Evolutionary conservation across 1,140 invertebrate genomes (phyloP), one percentile per base, ranked within the genome.

Genomic region (Neodiprion pinetum): DNA sequence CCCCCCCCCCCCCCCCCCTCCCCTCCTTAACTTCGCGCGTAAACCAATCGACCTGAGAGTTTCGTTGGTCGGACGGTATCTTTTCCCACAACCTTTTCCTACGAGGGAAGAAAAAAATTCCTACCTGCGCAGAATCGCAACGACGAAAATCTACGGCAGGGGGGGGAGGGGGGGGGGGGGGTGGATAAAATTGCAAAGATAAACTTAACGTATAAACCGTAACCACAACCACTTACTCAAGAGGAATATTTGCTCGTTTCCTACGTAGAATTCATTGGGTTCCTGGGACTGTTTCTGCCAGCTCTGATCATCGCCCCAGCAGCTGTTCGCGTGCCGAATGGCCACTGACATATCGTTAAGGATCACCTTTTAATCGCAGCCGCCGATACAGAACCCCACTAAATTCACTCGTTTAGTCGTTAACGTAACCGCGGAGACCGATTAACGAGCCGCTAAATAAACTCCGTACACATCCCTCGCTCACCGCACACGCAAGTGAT

Each of bases 181-280:
- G 4, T 8, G 21, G 61, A 71, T 53, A 71, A 71, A 17, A 9
- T 9, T 11, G 14, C 23, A 21, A 14, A 48, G 70, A 50, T 48
- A 50, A 74, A 77, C 75, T 77, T 70, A 74, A 61, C 76, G 67
- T 23, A 21, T 50, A 28, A 75, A 77, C 28, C 10, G 66, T 48
- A 72, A 66, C 49, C 67, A n/a, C n/a, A 21, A 9, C 74, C 67
- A 72, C 74, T 67, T 75, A 75, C 77, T 75, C 74, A 75, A 72
- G 28, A 76, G 53, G 48, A 40, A 40, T 40, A 40, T 40, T 40
- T 40, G 2, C 5, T 40, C 28, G 17, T 21, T 21, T 40, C 28
- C 28, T 40, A 21, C 17, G 17, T 21, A 21, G 17, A 21, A 21
- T 21, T 40, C 28, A 40, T 40, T 40, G 28, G 28, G 28, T 3